These are phyloP conservation scores for Reticulitermes lucifugus DNA, from an alignment of 2,888 invertebrate genomes.

Conservation along the genomic window DNA sequence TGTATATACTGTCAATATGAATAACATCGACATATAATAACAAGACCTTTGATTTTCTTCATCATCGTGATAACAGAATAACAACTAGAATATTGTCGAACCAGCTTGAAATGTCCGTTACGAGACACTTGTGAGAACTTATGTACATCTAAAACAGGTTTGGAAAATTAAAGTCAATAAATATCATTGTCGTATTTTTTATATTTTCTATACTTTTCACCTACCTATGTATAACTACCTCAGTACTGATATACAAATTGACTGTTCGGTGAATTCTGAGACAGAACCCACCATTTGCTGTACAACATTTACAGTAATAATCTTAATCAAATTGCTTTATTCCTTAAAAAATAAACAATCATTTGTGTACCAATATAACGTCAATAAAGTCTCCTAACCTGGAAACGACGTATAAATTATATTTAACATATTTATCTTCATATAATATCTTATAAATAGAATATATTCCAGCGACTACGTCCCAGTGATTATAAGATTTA, in stretches of 20 bases:
- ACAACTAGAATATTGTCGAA: conserved; percentile 48
- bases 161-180: conserved; percentile 29
- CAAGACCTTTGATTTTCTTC: conserved; percentile 15
- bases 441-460: neutral
- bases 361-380: conserved; percentile 2
- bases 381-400: conserved; percentile 14
- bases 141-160: conserved; percentile 45
- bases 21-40: conserved; percentile 32
- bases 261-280: conserved; percentile 5
- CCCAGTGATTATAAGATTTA: neutral
- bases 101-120: conserved; percentile 46
- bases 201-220: conserved; percentile 16
- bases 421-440: neutral
- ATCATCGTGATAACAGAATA: conserved; percentile 36
- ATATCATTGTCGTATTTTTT: conserved; percentile 5
- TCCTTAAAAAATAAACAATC: conserved; percentile 11
- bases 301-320: conserved; percentile 23
- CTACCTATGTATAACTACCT: neutral
- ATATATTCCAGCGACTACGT: neutral
- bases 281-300: conserved; percentile 19
- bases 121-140: conserved; percentile 44
- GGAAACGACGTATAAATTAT: neutral
- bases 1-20: conserved; percentile 6
- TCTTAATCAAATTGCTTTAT: neutral
- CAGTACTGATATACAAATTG: conserved; percentile 28